Evolutionary conservation across 2,797 vertebrate species (phyloP).

Genomic region (Sebastiscus tertius): DNA sequence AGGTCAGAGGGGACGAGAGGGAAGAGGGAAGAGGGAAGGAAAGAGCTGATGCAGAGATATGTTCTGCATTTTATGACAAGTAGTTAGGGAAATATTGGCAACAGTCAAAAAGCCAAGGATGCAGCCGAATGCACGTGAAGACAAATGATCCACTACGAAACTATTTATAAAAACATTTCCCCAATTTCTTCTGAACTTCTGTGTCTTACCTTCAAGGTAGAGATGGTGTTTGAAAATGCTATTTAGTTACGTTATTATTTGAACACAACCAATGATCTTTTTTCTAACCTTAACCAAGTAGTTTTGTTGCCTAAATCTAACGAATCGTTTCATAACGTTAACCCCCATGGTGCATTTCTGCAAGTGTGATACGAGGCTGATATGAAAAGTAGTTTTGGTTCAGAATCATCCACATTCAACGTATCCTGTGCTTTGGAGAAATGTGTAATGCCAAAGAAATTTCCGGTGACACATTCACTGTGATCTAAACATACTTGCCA

Average conservation of each 20-base stretch:
- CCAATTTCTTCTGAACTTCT: too few species aligned
- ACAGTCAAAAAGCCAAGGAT: too few species aligned
- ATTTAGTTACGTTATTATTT: neutral
- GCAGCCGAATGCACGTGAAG: too few species aligned
- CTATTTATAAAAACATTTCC: too few species aligned
- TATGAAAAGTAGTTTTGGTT: neutral
- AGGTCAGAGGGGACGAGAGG: neutral
- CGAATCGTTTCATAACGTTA: neutral
- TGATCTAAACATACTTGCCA: too few species aligned
- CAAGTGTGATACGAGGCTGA: neutral
- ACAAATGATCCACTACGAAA: too few species aligned
- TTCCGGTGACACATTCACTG: neutral
- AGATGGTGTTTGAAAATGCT: too few species aligned
- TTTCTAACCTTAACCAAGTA: neutral
- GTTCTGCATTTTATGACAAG: too few species aligned
- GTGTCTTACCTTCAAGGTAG: too few species aligned
- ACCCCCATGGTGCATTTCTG: neutral
- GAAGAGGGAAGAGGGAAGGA: neutral
- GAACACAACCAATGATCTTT: neutral
- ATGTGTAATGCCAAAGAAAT: neutral
- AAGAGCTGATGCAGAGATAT: neutral
- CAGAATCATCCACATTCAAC: neutral
- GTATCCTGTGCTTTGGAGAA: neutral
- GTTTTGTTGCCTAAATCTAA: neutral
- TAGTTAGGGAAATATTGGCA: neutral